phyloP scores from a whole-genome alignment of 2,888 invertebrate species.

The Gnatocerus cornutus region DNA sequence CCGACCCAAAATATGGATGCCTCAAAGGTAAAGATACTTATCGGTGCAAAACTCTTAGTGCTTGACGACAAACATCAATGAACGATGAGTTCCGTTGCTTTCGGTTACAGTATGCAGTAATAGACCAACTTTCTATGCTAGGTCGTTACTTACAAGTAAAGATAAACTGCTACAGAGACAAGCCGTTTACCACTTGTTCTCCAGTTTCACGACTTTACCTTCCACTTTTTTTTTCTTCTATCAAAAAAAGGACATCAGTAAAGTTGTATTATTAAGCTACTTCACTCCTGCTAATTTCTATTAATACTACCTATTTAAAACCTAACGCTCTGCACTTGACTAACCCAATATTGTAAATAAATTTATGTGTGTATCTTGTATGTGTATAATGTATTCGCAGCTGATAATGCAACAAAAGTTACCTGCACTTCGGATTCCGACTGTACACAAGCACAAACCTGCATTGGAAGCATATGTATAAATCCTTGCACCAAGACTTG shows the following conservation, averaged over 20 bases:
- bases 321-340: conserved; percentile 53
- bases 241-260: conserved; percentile 22
- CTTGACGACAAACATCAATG: conserved; percentile 63
- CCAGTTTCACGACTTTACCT: conserved; percentile 44
- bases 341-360: conserved; percentile 55
- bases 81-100: conserved; percentile 63
- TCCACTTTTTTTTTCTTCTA: conserved; percentile 31
- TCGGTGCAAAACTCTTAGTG: conserved; percentile 61
- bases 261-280: conserved; percentile 28
- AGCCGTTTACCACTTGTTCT: conserved; percentile 51
- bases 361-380: conserved; percentile 63
- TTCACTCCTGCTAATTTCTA: conserved; percentile 45
- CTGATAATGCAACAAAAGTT: conserved; percentile 68
- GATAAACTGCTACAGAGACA: conserved; percentile 54
- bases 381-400: conserved; percentile 70
- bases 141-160: conserved; percentile 57
- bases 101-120: conserved; percentile 65
- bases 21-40: conserved; percentile 88
- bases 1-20: conserved; percentile 94
- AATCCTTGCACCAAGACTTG: conserved; percentile 72
- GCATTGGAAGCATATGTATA: conserved; percentile 73
- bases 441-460: conserved; percentile 73
- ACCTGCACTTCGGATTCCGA: conserved; percentile 73
- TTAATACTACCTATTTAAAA: conserved; percentile 42
- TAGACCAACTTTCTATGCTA: conserved; percentile 60